Conservation (phyloP, 2,797 vertebrate species). For the Limosa lapponica region DNA sequence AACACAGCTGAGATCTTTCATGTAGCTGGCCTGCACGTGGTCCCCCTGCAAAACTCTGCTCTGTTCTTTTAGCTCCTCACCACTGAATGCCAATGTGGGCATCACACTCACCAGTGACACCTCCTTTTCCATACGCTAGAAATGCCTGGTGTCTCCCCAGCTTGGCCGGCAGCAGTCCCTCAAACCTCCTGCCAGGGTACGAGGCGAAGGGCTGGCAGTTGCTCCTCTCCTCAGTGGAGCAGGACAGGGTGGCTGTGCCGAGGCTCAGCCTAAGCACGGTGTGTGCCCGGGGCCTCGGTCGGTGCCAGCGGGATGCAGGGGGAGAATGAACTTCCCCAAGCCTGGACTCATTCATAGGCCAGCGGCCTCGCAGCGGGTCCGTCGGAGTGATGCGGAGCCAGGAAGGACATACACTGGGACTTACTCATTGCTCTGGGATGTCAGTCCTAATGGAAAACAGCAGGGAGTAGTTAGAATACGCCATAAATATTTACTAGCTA, state of each 20-base stretch:
- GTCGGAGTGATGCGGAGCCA: not conserved
- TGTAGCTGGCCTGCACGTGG: not conserved
- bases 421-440: constrained; percentile 37
- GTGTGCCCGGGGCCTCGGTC: not conserved
- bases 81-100: not conserved
- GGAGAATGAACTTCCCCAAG: not conserved
- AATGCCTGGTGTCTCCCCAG: not conserved
- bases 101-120: fast-evolving
- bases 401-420: not conserved
- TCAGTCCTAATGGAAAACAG: constrained; percentile 28
- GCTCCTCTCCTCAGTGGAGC: not conserved
- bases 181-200: not conserved
- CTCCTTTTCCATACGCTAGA: not conserved
- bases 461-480: not conserved
- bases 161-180: not conserved
- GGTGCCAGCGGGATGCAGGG: not conserved
- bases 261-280: not conserved
- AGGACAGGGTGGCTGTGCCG: fast-evolving
- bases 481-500: constrained; percentile 41
- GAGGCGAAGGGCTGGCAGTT: not conserved
- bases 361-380: not conserved
- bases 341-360: not conserved
- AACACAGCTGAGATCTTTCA: not conserved
- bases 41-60: not conserved
- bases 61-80: not conserved